Conservation (phyloP, 1,140 invertebrate species). For the Achatina immaculata region DNA sequence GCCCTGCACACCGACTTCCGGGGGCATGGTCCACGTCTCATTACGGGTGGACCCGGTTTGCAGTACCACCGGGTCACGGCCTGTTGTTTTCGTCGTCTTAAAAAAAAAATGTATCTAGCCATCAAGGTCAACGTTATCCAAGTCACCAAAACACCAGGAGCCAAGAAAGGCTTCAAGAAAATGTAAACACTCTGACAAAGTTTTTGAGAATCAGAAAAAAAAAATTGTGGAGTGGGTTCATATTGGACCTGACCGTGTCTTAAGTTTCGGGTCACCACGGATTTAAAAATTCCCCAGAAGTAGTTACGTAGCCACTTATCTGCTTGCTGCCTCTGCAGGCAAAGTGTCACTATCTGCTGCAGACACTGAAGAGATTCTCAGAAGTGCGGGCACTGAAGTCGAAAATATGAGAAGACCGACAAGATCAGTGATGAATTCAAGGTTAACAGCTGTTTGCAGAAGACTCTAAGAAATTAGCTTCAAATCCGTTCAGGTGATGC, state of each 20-base stretch:
- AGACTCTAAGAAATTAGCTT: conserved; percentile 70
- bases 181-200: no score
- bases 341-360: conserved; percentile 81
- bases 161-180: no score
- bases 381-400: conserved; percentile 94
- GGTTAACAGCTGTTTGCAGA: conserved; percentile 87
- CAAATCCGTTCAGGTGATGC: conserved; percentile 57
- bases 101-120: no score
- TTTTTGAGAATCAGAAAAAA: no score
- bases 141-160: no score
- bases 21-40: no score
- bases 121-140: no score
- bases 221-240: no score
- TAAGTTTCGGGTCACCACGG: not conserved
- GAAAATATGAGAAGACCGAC: conserved; percentile 86
- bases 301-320: conserved; percentile 99
- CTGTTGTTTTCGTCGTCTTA: no score
- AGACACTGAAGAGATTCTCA: conserved; percentile 94
- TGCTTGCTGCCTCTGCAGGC: conserved; percentile 91
- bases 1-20: no score
- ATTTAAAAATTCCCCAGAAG: conserved; percentile 77
- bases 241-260: conserved; percentile 37
- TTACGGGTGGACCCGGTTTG: no score
- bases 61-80: no score
- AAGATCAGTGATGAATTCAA: conserved; percentile 88